phyloP scores from a whole-genome alignment of 2,113 vertebrate species.

The Hemiprocne comata region DNA sequence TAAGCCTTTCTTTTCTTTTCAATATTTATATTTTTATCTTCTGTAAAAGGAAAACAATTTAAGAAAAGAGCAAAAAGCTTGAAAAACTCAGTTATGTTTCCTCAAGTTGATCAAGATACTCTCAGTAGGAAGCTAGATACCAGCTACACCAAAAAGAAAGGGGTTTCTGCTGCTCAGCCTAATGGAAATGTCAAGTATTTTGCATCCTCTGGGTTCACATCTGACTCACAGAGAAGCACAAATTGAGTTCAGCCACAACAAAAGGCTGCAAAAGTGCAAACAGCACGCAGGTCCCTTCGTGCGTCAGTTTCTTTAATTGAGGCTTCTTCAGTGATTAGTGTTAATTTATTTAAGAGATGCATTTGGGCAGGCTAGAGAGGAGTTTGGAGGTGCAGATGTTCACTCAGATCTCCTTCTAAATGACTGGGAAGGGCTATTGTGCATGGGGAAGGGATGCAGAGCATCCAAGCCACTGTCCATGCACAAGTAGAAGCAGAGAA shows the following conservation, averaged over 20 bases:
- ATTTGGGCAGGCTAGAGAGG: background rate
- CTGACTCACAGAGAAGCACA: background rate
- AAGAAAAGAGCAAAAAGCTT: background rate
- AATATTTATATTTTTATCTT: background rate
- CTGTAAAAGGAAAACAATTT: background rate
- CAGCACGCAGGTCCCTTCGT: background rate
- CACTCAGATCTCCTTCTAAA: background rate
- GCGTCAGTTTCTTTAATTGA: accelerated
- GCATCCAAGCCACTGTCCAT: background rate
- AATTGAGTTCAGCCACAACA: background rate
- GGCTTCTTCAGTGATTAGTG: background rate
- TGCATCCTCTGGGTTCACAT: background rate
- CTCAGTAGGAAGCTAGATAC: background rate
- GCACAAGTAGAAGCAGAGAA: background rate
- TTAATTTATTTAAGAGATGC: background rate
- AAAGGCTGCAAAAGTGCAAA: background rate
- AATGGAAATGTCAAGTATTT: conserved; percentile 16
- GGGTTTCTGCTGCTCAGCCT: background rate
- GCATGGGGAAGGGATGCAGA: background rate
- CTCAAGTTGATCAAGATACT: background rate
- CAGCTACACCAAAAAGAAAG: background rate
- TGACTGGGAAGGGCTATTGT: background rate
- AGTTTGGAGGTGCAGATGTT: background rate
- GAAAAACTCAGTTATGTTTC: background rate
- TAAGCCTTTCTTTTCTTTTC: background rate